These are phyloP conservation scores for Scophthalmus maximus DNA, from an alignment of 2,113 vertebrate genomes.

Conservation along the genomic window DNA sequence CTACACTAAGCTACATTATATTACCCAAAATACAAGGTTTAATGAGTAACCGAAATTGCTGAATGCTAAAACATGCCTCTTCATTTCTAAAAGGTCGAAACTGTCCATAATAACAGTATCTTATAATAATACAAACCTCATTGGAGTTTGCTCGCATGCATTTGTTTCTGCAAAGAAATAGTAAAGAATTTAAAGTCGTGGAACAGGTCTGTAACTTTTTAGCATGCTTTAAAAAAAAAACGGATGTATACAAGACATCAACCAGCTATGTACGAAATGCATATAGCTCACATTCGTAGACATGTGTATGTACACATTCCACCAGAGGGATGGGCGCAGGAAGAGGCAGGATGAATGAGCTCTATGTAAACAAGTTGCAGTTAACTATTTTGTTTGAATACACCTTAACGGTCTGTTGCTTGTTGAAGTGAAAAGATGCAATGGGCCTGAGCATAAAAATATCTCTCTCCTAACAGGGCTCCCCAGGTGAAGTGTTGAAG, in stretches of 20 bases:
- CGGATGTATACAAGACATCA: background rate
- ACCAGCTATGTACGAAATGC: background rate
- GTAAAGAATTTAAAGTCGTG: background rate
- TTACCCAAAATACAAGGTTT: background rate
- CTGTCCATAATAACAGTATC: background rate
- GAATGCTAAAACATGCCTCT: slow-evolving; percentile 14
- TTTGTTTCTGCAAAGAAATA: background rate
- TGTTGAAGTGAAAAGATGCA: background rate
- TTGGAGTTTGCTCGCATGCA: background rate
- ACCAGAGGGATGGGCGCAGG: slow-evolving; percentile 2
- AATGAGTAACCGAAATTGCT: background rate
- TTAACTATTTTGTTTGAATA: background rate
- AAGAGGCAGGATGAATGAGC: background rate
- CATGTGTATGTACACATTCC: slow-evolving; percentile 9
- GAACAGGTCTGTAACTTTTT: slow-evolving; percentile 19
- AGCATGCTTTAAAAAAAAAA: background rate
- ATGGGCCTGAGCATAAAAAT: background rate
- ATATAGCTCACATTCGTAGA: background rate
- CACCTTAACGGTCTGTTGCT: background rate
- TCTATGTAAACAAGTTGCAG: no score
- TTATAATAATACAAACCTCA: background rate
- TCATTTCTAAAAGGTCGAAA: slow-evolving; percentile 12
- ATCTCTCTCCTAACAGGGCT: slow-evolving; percentile 83
- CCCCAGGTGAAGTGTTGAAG: slow-evolving; percentile 92
- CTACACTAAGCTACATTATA: no score